Percentiles rank a stretch among this genome's conserved stretches.
Conservation (phyloP, 2,797 vertebrate species). For the Cyprinodon diabolis region DNA sequence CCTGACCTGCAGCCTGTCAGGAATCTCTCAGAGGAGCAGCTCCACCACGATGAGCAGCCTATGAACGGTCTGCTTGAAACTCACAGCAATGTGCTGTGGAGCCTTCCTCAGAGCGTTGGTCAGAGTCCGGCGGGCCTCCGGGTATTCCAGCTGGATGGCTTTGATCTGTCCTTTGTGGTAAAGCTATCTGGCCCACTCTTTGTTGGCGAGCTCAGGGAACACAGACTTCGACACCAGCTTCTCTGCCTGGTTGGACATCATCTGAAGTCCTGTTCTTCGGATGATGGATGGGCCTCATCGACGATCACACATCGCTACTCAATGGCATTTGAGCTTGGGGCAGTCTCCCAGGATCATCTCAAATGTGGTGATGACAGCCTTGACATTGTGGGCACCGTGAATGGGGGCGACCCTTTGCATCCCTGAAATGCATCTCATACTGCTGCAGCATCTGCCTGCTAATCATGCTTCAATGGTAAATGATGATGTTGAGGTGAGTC, state of each 20-base stretch:
- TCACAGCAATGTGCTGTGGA: slow-evolving; percentile 94
- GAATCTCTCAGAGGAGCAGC: slow-evolving; percentile 93
- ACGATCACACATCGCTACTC: slow-evolving; percentile 98
- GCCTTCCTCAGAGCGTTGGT: slow-evolving; percentile 96
- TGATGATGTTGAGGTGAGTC: slow-evolving; percentile 95
- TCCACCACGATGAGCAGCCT: slow-evolving; percentile 97
- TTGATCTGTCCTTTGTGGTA: slow-evolving; percentile 99
- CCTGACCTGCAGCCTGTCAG: slow-evolving; percentile 94
- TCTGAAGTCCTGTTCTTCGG: slow-evolving; percentile 92
- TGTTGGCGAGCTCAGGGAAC: slow-evolving; percentile 96
- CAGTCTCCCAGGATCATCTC: slow-evolving; percentile 99
- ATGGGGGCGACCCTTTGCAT: slow-evolving; percentile 89
- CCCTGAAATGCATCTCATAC: slow-evolving; percentile 99
- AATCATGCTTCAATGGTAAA: slow-evolving; percentile 96
- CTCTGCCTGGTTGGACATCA: slow-evolving; percentile 93
- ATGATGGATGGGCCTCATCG: slow-evolving; percentile 91
- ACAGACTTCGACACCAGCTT: slow-evolving; percentile 96
- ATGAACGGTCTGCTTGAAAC: slow-evolving; percentile 97
- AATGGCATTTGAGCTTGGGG: slow-evolving; percentile 93
- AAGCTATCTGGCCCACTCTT: slow-evolving; percentile 97
- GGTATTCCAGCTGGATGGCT: slow-evolving; percentile 96
- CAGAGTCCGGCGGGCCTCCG: slow-evolving; percentile 92
- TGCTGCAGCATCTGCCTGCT: slow-evolving; percentile 99
- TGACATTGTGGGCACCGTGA: slow-evolving; percentile 92
- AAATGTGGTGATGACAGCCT: slow-evolving; percentile 97